Conservation (phyloP, 1,140 invertebrate genomes). For the Drosophila seguyi region DNA sequence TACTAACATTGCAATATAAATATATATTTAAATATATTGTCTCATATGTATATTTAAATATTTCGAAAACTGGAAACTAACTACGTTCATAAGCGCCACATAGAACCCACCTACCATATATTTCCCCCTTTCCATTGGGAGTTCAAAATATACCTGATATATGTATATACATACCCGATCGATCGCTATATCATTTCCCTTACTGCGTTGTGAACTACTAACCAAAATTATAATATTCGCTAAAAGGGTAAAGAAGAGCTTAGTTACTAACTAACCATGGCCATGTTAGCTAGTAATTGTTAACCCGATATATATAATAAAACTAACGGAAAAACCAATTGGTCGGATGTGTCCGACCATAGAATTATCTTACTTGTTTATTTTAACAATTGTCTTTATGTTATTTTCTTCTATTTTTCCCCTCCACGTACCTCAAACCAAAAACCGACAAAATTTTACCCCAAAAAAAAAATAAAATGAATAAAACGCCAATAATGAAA, state of each 20-base stretch:
- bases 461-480: background rate
- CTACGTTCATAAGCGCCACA: background rate
- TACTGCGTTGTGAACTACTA: no score
- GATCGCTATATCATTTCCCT: no score
- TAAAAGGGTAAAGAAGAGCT: background rate
- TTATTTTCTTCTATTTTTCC: constrained; percentile 22
- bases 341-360: constrained; percentile 5
- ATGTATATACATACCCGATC: background rate
- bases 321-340: constrained; percentile 1
- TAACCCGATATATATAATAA: constrained; percentile 1
- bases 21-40: no score
- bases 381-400: constrained; percentile 19
- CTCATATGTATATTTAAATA: constrained; percentile 3
- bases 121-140: background rate
- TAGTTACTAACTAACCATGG: background rate
- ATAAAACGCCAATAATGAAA: constrained; percentile 11
- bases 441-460: constrained; percentile 16
- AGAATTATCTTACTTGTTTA: constrained; percentile 12
- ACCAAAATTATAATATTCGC: constrained; percentile 2
- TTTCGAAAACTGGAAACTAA: background rate
- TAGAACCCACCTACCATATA: background rate
- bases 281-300: constrained; percentile 3
- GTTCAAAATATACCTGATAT: background rate
- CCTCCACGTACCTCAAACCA: constrained; percentile 12
- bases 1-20: constrained; percentile 12